Percentiles rank a stretch among this genome's conserved stretches.
phyloP scores from a whole-genome alignment of 2,113 vertebrate genomes.

The Deroptyus accipitrinus region DNA sequence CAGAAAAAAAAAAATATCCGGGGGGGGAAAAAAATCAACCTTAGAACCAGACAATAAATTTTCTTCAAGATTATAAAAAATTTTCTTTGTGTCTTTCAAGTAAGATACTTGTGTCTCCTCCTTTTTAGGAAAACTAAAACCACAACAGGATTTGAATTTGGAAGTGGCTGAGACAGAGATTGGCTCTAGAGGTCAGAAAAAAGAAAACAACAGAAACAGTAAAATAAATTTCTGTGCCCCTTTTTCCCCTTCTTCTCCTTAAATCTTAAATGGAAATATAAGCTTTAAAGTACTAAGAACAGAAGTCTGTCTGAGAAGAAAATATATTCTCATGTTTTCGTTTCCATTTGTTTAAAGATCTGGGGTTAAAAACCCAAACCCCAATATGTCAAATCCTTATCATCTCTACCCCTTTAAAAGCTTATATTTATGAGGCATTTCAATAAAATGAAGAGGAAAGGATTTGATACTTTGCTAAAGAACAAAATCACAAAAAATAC shows the following conservation, averaged over 20 bases:
- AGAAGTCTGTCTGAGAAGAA: neutral
- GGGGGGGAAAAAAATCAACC: neutral
- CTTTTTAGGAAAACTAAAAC: neutral
- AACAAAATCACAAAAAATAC: neutral
- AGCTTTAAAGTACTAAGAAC: neutral
- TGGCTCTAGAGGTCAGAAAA: neutral
- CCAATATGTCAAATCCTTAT: neutral
- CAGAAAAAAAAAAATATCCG: neutral
- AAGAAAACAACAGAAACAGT: neutral
- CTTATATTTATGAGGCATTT: neutral
- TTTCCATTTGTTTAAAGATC: neutral
- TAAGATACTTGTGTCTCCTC: neutral
- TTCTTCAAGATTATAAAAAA: neutral
- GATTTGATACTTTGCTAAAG: neutral
- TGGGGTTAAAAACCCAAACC: rapidly evolving
- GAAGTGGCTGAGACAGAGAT: neutral
- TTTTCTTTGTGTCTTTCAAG: neutral
- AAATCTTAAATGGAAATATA: neutral
- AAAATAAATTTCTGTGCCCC: neutral
- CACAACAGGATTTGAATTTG: neutral
- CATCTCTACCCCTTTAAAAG: neutral
- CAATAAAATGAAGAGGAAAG: neutral
- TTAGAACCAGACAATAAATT: neutral
- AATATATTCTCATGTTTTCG: neutral
- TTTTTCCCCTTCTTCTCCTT: neutral